A percentile compares a stretch with the other conserved stretches of the same genome.
phyloP scores from a whole-genome alignment of 2,797 vertebrate genomes.

The Tadarida brasiliensis region DNA sequence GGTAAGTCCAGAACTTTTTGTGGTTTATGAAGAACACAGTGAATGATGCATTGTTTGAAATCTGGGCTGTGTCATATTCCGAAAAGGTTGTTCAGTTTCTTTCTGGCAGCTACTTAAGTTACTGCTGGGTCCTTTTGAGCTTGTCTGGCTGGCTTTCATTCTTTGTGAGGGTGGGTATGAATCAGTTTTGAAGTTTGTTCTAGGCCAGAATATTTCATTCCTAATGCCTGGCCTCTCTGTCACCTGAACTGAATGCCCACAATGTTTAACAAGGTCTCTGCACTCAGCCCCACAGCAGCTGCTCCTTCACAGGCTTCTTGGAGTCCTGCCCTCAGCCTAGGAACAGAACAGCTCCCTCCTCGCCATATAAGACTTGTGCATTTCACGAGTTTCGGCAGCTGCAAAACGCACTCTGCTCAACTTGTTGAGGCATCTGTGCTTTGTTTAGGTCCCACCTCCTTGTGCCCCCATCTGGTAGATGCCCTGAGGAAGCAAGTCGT shows the following conservation, averaged over 20 bases:
- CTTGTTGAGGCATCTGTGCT: neutral
- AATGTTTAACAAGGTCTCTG: neutral
- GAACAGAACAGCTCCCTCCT: neutral
- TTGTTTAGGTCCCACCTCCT: neutral
- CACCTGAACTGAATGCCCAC: neutral
- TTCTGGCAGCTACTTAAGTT: neutral
- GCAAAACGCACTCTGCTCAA: neutral
- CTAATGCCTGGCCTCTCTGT: neutral
- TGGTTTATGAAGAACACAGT: neutral
- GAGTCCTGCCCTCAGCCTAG: neutral
- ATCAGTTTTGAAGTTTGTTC: conserved; percentile 7
- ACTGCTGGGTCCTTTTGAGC: neutral
- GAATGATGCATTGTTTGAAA: neutral
- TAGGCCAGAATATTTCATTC: neutral
- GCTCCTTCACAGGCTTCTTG: neutral
- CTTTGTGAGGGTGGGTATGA: neutral
- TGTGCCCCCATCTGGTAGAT: neutral
- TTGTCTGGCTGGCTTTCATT: neutral
- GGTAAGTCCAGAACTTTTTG: neutral
- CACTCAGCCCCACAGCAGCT: neutral
- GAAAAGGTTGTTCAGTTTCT: neutral
- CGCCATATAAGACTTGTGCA: neutral
- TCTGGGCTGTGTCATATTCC: neutral
- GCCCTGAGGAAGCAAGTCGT: neutral
- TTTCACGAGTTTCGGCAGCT: neutral